Conservation (phyloP, 2,797 vertebrate species). For the Molossus alvarezi region DNA sequence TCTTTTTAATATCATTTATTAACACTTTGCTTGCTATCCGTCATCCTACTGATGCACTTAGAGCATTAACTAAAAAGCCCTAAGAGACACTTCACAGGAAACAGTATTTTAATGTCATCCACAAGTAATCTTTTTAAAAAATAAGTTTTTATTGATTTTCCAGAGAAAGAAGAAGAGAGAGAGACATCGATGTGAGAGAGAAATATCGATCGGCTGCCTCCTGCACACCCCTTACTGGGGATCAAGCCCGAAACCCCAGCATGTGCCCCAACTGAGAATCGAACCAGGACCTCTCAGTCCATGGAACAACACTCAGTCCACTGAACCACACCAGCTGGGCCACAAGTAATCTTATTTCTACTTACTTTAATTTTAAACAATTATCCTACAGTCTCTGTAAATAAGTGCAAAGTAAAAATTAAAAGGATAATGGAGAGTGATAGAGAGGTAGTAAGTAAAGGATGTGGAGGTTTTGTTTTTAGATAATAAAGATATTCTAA, state of each 20-base stretch:
- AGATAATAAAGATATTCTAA: neutral
- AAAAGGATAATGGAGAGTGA: neutral
- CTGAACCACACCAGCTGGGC: too few relatives aligned
- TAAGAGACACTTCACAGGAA: neutral
- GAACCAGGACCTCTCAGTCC: too few relatives aligned
- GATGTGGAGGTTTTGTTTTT: neutral
- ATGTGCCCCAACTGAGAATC: too few relatives aligned
- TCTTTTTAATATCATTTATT: neutral
- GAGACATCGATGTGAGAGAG: too few relatives aligned
- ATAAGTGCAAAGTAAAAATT: constrained; percentile 21
- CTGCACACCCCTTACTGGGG: too few relatives aligned
- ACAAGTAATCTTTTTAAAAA: neutral
- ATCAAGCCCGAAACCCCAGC: too few relatives aligned
- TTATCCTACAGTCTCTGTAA: neutral
- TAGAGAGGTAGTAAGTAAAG: neutral
- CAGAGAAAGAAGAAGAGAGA: too few relatives aligned
- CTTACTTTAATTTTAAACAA: neutral
- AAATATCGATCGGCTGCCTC: too few relatives aligned
- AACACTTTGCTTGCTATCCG: neutral
- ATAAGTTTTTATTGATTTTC: too few relatives aligned
- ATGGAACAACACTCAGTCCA: too few relatives aligned
- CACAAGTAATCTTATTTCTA: neutral
- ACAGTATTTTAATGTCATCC: neutral
- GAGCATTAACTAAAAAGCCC: neutral
- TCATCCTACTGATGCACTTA: neutral